A percentile compares a stretch with the other conserved stretches of the same genome.
phyloP scores from a whole-genome alignment of 1,140 invertebrate species.

The Sipha flava region DNA sequence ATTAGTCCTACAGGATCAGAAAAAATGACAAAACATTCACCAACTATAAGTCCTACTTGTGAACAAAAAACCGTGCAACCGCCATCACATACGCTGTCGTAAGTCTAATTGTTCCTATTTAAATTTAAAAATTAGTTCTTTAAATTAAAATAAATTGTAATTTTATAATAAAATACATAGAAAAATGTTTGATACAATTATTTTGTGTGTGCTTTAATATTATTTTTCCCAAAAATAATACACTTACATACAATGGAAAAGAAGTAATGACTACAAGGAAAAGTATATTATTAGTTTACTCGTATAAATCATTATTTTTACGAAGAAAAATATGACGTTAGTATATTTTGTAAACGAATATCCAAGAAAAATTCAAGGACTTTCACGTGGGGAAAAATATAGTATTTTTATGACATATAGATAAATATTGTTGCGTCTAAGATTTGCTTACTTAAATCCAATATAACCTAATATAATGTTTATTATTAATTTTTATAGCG shows the following conservation, averaged over 20 bases:
- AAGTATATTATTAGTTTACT: conserved; percentile 3
- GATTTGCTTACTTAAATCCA: no score
- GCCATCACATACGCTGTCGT: conserved; percentile 4
- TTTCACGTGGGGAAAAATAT: no score
- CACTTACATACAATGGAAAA: not conserved
- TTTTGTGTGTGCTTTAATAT: not conserved
- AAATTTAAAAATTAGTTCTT: not conserved
- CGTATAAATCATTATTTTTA: not conserved
- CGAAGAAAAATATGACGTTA: not conserved
- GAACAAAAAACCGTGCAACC: conserved; percentile 23
- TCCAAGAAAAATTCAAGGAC: not conserved
- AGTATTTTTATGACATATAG: no score
- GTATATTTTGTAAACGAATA: not conserved
- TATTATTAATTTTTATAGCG: no score
- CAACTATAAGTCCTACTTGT: conserved; percentile 17
- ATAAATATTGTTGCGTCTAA: no score
- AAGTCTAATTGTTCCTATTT: not conserved
- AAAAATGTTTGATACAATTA: not conserved
- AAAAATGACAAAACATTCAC: conserved; percentile 8
- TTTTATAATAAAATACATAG: not conserved
- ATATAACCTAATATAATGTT: no score
- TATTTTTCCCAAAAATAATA: not conserved
- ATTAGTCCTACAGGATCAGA: conserved; percentile 8
- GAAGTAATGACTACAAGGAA: not conserved
- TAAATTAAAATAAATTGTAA: not conserved